phyloP scores from a whole-genome alignment of 2,797 vertebrate species.

The Sebastes paucispinis region DNA sequence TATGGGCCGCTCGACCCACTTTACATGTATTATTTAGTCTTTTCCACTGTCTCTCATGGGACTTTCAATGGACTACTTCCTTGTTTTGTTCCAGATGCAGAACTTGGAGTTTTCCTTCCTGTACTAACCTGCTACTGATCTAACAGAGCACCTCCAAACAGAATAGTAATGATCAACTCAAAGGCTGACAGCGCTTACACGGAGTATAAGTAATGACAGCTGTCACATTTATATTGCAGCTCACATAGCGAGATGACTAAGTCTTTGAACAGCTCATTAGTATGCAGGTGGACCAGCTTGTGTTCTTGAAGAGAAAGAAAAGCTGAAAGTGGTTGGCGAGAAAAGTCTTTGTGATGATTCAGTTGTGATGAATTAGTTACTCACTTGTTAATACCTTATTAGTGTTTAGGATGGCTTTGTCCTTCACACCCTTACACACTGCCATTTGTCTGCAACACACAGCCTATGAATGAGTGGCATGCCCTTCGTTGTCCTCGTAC shows the following conservation, averaged over 20 bases:
- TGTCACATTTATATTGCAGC: not conserved
- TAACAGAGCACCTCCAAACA: not conserved
- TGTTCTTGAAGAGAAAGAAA: not conserved
- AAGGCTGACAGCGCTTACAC: not conserved
- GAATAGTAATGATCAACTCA: not conserved
- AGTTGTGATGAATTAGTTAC: not conserved
- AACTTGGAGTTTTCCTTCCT: not conserved
- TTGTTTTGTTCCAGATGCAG: constrained; percentile 28
- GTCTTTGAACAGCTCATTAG: not conserved
- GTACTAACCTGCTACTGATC: not conserved
- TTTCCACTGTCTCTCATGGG: constrained; percentile 45
- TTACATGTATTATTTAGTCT: constrained; percentile 67
- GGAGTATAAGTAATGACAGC: not conserved
- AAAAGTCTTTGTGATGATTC: not conserved
- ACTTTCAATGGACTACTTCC: constrained; percentile 32
- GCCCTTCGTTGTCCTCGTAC: constrained; percentile 46
- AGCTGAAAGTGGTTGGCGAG: not conserved
- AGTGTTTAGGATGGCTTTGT: constrained; percentile 7
- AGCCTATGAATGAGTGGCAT: not conserved
- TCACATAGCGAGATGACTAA: not conserved
- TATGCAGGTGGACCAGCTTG: constrained; percentile 27
- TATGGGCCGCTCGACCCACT: constrained; percentile 7
- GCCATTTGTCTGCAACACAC: constrained; percentile 1
- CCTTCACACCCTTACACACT: constrained; percentile 7
- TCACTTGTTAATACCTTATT: not conserved